Evolutionary conservation across 2,888 invertebrate species (phyloP).

Genomic region (Drosophila anomalata): DNA sequence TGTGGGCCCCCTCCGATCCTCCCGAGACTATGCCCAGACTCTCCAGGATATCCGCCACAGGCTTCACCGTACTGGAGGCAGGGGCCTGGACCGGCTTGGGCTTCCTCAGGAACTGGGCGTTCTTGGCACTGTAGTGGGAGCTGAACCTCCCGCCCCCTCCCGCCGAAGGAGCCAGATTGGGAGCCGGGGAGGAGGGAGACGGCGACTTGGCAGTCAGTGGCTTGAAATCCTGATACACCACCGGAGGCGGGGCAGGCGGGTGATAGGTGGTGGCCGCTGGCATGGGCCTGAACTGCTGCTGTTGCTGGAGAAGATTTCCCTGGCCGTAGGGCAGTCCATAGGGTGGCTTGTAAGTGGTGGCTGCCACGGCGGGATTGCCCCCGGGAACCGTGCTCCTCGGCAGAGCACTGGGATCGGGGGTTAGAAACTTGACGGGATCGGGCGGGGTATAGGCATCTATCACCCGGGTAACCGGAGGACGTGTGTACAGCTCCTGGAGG

Average conservation of each 20-base stretch:
- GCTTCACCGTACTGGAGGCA: slow-evolving; percentile 65
- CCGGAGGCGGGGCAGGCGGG: slow-evolving; percentile 67
- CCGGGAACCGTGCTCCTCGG: slow-evolving; percentile 74
- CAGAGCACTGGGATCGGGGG: slow-evolving; percentile 71
- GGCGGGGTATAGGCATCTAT: slow-evolving; percentile 81
- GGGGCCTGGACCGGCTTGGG: slow-evolving; percentile 46
- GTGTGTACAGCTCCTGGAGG: slow-evolving; percentile 83
- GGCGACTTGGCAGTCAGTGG: slow-evolving; percentile 49
- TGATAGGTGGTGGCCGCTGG: slow-evolving; percentile 78
- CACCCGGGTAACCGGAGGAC: slow-evolving; percentile 82
- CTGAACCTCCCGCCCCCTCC: slow-evolving; percentile 64
- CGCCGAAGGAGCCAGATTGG: neutral
- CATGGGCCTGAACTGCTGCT: slow-evolving; percentile 54
- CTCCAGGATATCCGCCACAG: slow-evolving; percentile 79
- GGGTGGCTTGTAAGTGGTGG: slow-evolving; percentile 85
- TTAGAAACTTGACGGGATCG: slow-evolving; percentile 77
- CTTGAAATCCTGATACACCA: slow-evolving; percentile 70
- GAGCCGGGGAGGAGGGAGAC: slow-evolving; percentile 35
- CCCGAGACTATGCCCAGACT: slow-evolving; percentile 81
- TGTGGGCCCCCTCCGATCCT: slow-evolving; percentile 54
- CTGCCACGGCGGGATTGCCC: slow-evolving; percentile 80
- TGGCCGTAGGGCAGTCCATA: slow-evolving; percentile 52
- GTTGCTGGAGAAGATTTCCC: slow-evolving; percentile 22
- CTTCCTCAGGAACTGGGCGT: slow-evolving; percentile 73
- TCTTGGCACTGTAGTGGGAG: slow-evolving; percentile 84